Conservation (phyloP, 2,888 invertebrate genomes). For the Cephus rjabovi region DNA sequence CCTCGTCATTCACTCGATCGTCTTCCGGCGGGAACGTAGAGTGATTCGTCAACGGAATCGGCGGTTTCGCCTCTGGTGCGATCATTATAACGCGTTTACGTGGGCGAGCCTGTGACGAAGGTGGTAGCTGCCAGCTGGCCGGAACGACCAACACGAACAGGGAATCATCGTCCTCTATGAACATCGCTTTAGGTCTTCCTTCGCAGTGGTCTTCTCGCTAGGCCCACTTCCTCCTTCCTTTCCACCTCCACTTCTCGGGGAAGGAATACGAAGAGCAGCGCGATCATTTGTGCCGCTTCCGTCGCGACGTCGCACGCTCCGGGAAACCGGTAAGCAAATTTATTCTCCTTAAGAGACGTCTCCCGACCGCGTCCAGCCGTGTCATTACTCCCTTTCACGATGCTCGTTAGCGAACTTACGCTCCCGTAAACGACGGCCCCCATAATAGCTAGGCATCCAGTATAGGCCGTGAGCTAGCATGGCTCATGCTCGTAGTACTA, state of each 20-base stretch:
- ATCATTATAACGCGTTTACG: slow-evolving; percentile 6
- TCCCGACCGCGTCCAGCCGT: slow-evolving; percentile 56
- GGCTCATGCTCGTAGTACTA: neutral
- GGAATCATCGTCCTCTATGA: neutral
- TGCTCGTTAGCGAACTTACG: slow-evolving; percentile 48
- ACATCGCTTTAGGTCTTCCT: neutral
- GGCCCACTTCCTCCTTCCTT: neutral
- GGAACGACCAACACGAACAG: neutral
- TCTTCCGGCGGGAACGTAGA: neutral
- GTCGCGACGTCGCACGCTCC: slow-evolving; percentile 30
- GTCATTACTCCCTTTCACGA: slow-evolving; percentile 61
- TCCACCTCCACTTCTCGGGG: neutral
- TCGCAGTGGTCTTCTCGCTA: neutral
- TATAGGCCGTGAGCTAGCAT: neutral
- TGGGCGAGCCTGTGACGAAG: slow-evolving; percentile 1
- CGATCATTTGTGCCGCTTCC: slow-evolving; percentile 5
- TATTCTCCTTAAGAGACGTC: slow-evolving; percentile 46
- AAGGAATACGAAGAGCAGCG: neutral
- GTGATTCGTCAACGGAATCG: neutral
- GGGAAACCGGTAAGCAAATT: slow-evolving; percentile 58
- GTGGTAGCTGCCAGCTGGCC: neutral
- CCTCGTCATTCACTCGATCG: neutral
- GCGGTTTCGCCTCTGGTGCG: slow-evolving; percentile 1
- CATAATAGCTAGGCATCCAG: neutral
- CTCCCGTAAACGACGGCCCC: slow-evolving; percentile 7